A percentile compares a stretch with the other conserved stretches of the same genome.
Conservation (phyloP, 2,113 vertebrate species). For the Machaerirhynchus nigripectus region DNA sequence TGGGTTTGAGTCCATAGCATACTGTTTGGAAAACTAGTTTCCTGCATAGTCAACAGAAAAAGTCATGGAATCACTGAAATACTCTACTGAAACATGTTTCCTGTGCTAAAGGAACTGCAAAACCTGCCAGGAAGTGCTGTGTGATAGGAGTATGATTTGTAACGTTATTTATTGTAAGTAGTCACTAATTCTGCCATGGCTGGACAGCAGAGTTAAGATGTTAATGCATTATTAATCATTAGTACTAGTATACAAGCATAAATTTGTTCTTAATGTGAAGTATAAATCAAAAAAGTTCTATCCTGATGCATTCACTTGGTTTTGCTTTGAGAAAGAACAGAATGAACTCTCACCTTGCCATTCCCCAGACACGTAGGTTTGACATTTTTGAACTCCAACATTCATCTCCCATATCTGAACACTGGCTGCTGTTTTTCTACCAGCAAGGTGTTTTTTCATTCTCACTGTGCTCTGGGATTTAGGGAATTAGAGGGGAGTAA, state of each 20-base stretch:
- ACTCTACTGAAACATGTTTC: slow-evolving; percentile 8
- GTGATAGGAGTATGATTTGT: background rate
- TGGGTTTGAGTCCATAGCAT: background rate
- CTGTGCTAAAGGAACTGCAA: slow-evolving; percentile 7
- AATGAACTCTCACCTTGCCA: background rate
- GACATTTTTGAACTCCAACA: background rate
- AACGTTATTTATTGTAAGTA: background rate
- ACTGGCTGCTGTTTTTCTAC: background rate
- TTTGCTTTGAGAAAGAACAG: background rate
- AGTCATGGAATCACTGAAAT: background rate
- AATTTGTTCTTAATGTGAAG: background rate
- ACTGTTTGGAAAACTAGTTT: background rate
- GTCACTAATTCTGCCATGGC: background rate
- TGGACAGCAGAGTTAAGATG: background rate
- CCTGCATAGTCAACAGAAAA: background rate
- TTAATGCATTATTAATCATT: background rate
- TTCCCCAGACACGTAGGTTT: background rate
- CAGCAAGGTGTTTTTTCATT: background rate
- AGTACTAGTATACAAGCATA: background rate
- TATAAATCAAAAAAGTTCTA: background rate
- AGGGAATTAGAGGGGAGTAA: background rate
- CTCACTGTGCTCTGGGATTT: background rate
- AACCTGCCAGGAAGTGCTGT: slow-evolving; percentile 24
- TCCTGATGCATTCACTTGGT: background rate
- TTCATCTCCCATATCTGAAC: background rate